Evolutionary conservation across 92 coral and sea anemone species (phyloP), one percentile per base, ranked within the genome.

Genomic region (Siderastrea radians): DNA sequence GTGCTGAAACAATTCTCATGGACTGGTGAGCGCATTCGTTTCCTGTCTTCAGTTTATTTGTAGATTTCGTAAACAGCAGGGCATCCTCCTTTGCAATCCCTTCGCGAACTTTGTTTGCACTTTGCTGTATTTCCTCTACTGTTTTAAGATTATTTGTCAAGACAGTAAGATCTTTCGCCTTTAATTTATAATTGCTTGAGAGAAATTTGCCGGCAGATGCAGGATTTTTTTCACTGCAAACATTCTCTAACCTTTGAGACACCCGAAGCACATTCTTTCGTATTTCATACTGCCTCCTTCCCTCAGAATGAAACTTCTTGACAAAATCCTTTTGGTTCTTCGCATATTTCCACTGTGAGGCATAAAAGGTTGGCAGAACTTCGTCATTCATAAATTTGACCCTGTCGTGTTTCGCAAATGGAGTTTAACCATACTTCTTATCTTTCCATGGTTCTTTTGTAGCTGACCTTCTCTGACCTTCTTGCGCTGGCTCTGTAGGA

Each of bases 401-500:
- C 38, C 38, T 26, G 38, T 26, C 38, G 38, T 26, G 38, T 26
- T 26, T 26, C 38, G 38, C 38, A 26, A 26, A 26, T 26, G 38
- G 38, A 26, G 38, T 26, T 0, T 26, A 26, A 26, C 38, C 38
- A 26, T 26, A 26, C 38, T 60, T 60, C 65, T 60, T 60, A 60
- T 60, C 65, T 60, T 59, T 59, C 64, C 64, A 59, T 59, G 64
- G 64, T 59, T 59, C 64, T 59, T 60, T 60, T 60, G 65, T 17
- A 60, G 65, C 65, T 17, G 2, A 60, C 12, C 26, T 15, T 60
- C 65, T 60, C 65, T 60, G 65, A 11, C 15, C 15, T 60, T 2
- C 26, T 60, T 15, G 65, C 4, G 65, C 65, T 15, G 26, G 65
- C 15, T 60, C 65, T 15, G 65, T 15, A 60, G 16, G 12, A 26